These are phyloP conservation scores for Chlorodrepanis virens DNA, from an alignment of 2,113 vertebrate genomes.

Conservation along the genomic window DNA sequence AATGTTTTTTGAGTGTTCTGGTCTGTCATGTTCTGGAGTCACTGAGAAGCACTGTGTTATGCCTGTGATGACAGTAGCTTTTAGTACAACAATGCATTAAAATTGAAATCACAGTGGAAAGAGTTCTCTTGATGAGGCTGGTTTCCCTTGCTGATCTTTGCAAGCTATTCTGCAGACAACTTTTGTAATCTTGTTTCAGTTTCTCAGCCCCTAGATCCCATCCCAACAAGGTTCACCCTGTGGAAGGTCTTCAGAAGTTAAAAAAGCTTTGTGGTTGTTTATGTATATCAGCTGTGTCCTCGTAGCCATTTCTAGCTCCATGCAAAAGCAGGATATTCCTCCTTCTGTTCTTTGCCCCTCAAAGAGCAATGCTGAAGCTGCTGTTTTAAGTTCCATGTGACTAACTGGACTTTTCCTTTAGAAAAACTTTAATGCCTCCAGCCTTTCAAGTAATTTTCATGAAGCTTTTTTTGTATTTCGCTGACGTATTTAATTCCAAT, in stretches of 20 bases:
- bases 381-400: neutral
- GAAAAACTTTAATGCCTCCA: neutral
- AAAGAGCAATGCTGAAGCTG: neutral
- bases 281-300: neutral
- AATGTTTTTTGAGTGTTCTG: neutral
- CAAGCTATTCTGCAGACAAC: neutral
- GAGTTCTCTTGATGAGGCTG: neutral
- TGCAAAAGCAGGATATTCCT: neutral
- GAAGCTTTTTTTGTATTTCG: neutral
- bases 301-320: neutral
- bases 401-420: neutral
- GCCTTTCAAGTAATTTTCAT: neutral
- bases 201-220: neutral
- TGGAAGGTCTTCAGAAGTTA: neutral
- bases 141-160: neutral
- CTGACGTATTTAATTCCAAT: neutral
- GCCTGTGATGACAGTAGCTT: neutral
- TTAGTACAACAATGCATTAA: neutral
- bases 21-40: neutral
- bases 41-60: neutral
- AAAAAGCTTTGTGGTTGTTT: neutral
- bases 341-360: neutral
- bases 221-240: neutral
- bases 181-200: neutral
- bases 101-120: neutral